Base-by-base conservation (phyloP, 35 echinoderm and acorn worm species). In the Apostichopus californicus region DNA sequence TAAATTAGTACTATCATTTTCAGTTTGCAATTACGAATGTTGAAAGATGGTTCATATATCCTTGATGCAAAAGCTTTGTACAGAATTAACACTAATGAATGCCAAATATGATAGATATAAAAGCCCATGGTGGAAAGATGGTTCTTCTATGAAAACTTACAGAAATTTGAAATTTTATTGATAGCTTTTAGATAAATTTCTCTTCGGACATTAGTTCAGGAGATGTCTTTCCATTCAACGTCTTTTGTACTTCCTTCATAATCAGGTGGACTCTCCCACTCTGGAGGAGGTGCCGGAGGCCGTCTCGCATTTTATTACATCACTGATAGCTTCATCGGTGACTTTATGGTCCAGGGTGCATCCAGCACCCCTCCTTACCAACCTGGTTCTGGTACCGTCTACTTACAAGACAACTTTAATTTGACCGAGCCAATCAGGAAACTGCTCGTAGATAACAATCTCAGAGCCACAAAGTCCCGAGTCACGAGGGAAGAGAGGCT, bases 231-330 rank as follows among this genome's bases (percentile, higher is more conserved):
- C 13, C 73, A 12, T 20, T 77, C 5, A 77, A 77, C 5, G 17
- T 77, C 17, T 11, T 77, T 77, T 15, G 28, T 34, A 34, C 28
- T 2, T 1, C 28, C 28, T 34, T 8, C 18, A 80, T 34, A 34
- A 80, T 80, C 80, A 83, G 80, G 80, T 56, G 80, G 80, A 7
- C 26, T 88, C 54, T 78, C 20, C 57, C 55, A 73, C 68, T 91
- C 90, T 1, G 95, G 95, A 15, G 95, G 93, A 11, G 96, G 96
- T 8, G 86, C 91, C 15, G 96, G 96, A 25, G 96, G 96, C 9
- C 87, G 96, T 15, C 77, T 93, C n/a, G 96, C 96, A 5, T 78
- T 98, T 34, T 98, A 98, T 77, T 92, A 90, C 68, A 91, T 80
- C 14, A 88, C 92, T 25, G 78, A 93, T 90, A 96, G 91, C 90